Conservation (phyloP, 2,113 vertebrate genomes). For the Tilapia sparmanii region DNA sequence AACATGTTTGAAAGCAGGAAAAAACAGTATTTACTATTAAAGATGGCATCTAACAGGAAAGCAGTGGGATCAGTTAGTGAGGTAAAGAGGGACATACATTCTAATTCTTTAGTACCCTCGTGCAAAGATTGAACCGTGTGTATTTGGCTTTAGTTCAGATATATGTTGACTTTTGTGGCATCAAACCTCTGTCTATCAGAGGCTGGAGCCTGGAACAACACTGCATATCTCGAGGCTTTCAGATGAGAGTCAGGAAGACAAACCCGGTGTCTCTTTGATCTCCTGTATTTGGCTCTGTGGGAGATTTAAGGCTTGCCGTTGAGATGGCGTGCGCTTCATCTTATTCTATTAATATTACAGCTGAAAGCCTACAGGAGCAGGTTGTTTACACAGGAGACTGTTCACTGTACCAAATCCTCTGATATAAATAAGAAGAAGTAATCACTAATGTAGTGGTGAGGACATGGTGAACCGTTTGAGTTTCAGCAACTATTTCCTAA, state of each 20-base stretch:
- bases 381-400: slow-evolving; percentile 32
- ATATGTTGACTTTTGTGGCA: neutral
- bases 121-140: neutral
- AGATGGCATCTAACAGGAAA: neutral
- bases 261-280: slow-evolving; percentile 25
- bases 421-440: neutral
- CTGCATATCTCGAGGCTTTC: neutral
- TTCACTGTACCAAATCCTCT: neutral
- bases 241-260: slow-evolving; percentile 8
- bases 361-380: slow-evolving; percentile 17
- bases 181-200: neutral
- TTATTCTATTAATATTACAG: slow-evolving; percentile 42
- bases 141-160: neutral
- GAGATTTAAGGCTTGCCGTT: neutral
- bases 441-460: neutral
- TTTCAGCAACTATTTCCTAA: neutral
- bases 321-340: neutral
- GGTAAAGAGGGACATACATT: neutral
- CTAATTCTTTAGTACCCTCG: neutral
- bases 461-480: neutral
- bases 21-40: neutral
- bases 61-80: neutral
- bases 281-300: neutral
- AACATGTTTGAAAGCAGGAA: neutral
- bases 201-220: neutral